Conservation (phyloP, 2,113 vertebrate genomes). For the Sitta europaea region DNA sequence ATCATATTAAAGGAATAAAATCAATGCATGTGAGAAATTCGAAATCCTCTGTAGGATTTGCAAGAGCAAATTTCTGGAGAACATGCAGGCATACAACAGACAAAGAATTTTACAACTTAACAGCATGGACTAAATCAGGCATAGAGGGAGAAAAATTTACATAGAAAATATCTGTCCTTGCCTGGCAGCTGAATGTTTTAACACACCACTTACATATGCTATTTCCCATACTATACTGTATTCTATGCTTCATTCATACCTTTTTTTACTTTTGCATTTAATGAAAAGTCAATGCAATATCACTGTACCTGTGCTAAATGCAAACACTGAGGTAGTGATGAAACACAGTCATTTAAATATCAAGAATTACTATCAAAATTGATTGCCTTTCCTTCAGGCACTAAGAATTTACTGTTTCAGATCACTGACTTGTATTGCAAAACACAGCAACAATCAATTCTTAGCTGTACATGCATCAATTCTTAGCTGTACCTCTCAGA, state of each 20-base stretch:
- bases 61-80: constrained; percentile 1
- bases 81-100: background rate
- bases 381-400: background rate
- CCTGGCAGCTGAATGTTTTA: background rate
- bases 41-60: background rate
- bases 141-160: background rate
- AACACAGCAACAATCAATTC: background rate
- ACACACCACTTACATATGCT: background rate
- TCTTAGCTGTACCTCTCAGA: background rate
- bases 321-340: background rate
- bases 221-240: background rate
- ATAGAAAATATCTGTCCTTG: background rate
- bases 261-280: background rate
- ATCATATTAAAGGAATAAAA: background rate
- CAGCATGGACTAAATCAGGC: background rate
- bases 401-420: background rate
- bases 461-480: background rate
- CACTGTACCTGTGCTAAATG: background rate
- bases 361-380: background rate
- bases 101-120: background rate
- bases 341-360: background rate
- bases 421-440: background rate
- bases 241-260: background rate
- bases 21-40: background rate
- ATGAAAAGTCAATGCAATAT: background rate